Base-by-base conservation (phyloP, 2,797 vertebrate genomes). In the Manis crassicaudata region DNA sequence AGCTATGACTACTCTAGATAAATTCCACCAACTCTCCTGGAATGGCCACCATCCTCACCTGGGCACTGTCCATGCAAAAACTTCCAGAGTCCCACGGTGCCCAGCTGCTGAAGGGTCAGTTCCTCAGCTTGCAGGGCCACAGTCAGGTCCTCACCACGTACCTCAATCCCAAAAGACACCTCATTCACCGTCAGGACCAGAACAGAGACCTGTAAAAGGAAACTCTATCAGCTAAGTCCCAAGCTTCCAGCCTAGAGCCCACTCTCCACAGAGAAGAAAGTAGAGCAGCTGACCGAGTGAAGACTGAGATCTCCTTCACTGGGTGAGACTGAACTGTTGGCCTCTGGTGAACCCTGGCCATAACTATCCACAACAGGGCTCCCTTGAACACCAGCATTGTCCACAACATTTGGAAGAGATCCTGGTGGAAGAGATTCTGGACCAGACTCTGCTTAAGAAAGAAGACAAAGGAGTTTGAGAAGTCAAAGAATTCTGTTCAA, bases 271-370 rank as follows among this genome's bases (percentile, higher is more conserved):
- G 3, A 91, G 7, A 95, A 93, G 67, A 96, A 90, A 96, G 92
- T 18, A 40, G 4, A 88, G 60, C 46, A 79, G 81, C 99, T 98
- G 96, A 99, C 99, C 99, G 96, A 98, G 93, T 99, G 99, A 86
- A 99, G 98, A 72, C 95, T 97, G 12, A 99, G 90, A 75, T 99
- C 99, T 86, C 99, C 99, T 0, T 94, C 98, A 35, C 99, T 99
- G 92, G 99, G 99, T 18, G 99, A 99, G 18, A 99, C 97, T 0
- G 99, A 99, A 98, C 99, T 99, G 98, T 99, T 99, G 93, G 99
- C 98, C 81, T 99, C 99, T 13, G 99, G 99, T 46, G 99, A 99
- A 0, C 96, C 99, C 25, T 98, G 99, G 21, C 98, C 99, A 43
- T 97, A 98, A 0, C 96, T 96, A 52, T 99, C 99, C 27, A 98